Base-by-base conservation (phyloP, 2,797 vertebrate species). In the Semaprochilodus insignis region DNA sequence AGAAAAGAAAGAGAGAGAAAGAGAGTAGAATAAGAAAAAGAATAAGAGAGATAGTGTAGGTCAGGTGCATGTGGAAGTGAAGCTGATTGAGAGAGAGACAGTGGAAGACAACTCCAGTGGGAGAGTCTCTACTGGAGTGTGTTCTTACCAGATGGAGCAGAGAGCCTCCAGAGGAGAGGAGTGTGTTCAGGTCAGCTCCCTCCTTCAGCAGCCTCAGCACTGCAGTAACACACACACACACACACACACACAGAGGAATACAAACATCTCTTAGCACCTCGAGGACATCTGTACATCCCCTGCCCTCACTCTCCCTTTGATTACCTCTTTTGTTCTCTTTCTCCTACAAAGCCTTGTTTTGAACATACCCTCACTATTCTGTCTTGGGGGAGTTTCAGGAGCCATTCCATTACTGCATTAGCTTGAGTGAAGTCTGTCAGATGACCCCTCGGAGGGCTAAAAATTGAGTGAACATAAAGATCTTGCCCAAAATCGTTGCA, bases 61-160 rank as follows among this genome's bases (percentile, higher is more conserved):
- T 52, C 36, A 66, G 36, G 44, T 69, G 36, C 6, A n/a, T 48
- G 6, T 23, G 52, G 34, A 55, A 40, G 62, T 1, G 27, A 65
- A 65, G 59, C 15, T 25, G 62, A 27, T 48, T 25, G 25, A 34
- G 48, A 76, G 34, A 60, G 59, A 62, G 40, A 51, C 11, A 51
- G 65, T 55, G 55, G 27, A 80, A 71, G 74, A 75, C 57, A 62
- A 19, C 73, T 78, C 52, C 6, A 78, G 66, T 77, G 79, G 81
- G 78, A 85, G 34, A 40, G n/a, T 44, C n/a, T 52, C 63, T 75
- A 25, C 83, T 83, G 75, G 25, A 77, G 60, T 83, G 74, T 82
- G 83, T 77, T 93, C 95, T 96, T 94, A 99, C 98, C 96, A 99
- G 91, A 89, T 99, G 98, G 36, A 99, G 95, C 88, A 99, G 91